Evolutionary conservation across 2,113 vertebrate genomes (phyloP).

Genomic region (Triplophysa dalaica): DNA sequence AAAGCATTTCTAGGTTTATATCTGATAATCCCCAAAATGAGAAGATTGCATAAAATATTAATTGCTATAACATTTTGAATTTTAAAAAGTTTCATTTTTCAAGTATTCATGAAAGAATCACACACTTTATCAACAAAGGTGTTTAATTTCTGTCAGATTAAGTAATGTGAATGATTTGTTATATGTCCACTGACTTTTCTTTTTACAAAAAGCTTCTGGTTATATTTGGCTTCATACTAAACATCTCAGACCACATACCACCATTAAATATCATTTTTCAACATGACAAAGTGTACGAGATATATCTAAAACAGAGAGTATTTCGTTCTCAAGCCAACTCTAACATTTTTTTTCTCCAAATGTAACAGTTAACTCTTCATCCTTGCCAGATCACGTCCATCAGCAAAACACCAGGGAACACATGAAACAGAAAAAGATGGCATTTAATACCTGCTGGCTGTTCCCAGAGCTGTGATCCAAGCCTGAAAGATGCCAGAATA

Average conservation of each 20-base stretch:
- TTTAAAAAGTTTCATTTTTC: no score
- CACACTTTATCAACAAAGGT: not conserved
- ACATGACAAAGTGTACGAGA: not conserved
- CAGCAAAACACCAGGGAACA: not conserved
- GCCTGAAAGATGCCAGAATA: slow-evolving; percentile 84
- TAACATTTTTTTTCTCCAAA: not conserved
- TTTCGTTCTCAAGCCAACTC: not conserved
- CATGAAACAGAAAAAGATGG: not conserved
- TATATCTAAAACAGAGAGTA: not conserved
- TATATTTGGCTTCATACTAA: not conserved
- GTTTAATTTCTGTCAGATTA: not conserved
- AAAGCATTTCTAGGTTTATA: no score
- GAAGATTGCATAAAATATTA: no score
- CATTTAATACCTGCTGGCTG: slow-evolving; percentile 77
- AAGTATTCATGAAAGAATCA: no score
- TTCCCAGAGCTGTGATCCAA: slow-evolving; percentile 83
- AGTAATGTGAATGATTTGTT: not conserved
- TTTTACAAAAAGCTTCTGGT: not conserved
- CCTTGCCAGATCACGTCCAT: not conserved
- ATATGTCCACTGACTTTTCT: not conserved
- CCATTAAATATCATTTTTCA: not conserved
- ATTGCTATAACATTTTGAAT: no score
- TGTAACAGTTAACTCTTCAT: not conserved
- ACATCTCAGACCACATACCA: slow-evolving; percentile 2
- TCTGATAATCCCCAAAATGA: no score